These are phyloP conservation scores for Conomelus anceps DNA, from an alignment of 2,888 invertebrate species.

Conservation along the genomic window DNA sequence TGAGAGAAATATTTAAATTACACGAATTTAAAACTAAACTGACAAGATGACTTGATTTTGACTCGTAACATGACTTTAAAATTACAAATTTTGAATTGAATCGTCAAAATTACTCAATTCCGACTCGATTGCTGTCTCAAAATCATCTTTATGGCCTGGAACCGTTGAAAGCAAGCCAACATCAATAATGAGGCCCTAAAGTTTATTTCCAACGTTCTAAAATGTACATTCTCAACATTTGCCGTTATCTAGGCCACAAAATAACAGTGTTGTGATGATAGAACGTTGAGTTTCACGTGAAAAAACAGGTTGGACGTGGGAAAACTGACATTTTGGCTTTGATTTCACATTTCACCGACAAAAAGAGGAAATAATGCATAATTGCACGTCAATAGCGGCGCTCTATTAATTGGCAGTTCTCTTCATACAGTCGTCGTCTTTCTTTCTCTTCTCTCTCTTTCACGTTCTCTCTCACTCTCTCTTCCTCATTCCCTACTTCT, in stretches of 20 bases:
- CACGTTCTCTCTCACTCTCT: no score
- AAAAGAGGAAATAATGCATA: background rate
- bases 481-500: no score
- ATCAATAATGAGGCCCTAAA: background rate
- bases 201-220: no score
- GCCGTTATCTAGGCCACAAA: background rate
- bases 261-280: background rate
- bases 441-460: no score
- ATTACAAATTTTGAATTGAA: background rate
- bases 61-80: no score
- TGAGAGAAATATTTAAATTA: no score
- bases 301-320: background rate
- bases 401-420: background rate
- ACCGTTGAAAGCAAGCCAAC: background rate
- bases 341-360: background rate
- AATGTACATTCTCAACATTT: no score
- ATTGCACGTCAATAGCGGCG: background rate
- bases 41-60: no score
- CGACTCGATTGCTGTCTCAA: background rate
- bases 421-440: no score
- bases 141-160: background rate
- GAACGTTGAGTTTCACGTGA: background rate
- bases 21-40: no score
- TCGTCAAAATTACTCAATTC: background rate
- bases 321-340: background rate